Base-by-base conservation (phyloP, 2,113 vertebrate genomes). In the Otolemur garnettii region DNA sequence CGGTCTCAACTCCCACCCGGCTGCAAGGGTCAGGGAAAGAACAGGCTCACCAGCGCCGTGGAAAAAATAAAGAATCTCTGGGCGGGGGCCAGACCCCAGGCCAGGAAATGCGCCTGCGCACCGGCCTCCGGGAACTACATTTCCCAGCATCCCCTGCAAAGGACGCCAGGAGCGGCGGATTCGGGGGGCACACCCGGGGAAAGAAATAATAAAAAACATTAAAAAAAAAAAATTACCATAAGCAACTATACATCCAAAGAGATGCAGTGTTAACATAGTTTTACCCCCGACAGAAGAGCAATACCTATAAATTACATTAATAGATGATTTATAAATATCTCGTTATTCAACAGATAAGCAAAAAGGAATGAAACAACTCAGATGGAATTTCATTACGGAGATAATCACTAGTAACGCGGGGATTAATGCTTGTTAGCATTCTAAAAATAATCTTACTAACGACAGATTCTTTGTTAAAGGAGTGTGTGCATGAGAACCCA, bases 21-120 rank as follows among this genome's bases (percentile, higher is more conserved):
- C 2, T 19, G 33, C 64, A 50, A 7, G 9, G 0, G 28, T n/a
- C 2, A 1, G 12, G 38, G 7, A 38, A 85, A 62, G 38, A 59
- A 81, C 35, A 30, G 38, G 19, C 42, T 84, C 57, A 87, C 38
- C 53, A 10, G 17, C 22, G 33, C 17, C 38, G 60, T 5, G 0
- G 5, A 38, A 45, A 50, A 87, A 87, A 45, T 4, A 18, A 77
- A 82, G 2, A 42, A 24, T 45, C 19, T 7, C 0, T 24, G 22
- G 14, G 0, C 18, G 0, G 7, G 2, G 0, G 7, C 17, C 18
- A 12, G 26, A 13, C 9, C 3, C 1, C 6, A n/a, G 59, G 15
- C 4, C 50, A 59, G 24, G 21, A 87, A 87, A 30, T 17, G 18
- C 75, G 55, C 55, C 33, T 62, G 74, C 66, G 75, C 75, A 22